Percentiles rank a stretch among this genome's conserved stretches.
These are phyloP conservation scores for Neomorphus geoffroyi DNA, from an alignment of 2,797 vertebrate species.

Conservation along the genomic window DNA sequence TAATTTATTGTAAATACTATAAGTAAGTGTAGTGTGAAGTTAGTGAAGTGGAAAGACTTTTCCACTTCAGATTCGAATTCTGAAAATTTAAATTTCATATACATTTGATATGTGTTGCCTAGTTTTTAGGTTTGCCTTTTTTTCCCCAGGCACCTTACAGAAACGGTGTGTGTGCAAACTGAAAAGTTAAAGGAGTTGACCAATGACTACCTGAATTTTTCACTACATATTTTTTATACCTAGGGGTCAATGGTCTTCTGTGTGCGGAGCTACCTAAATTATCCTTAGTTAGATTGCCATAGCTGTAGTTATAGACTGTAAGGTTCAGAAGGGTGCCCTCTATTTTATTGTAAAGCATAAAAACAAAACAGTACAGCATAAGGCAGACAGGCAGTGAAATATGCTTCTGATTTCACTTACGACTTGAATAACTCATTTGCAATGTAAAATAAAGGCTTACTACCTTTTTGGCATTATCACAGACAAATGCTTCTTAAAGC, in stretches of 20 bases:
- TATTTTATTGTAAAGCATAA: conserved; percentile 72
- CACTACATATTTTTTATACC: neutral
- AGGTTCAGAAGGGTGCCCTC: conserved; percentile 67
- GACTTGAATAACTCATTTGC: conserved; percentile 71
- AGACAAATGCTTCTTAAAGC: conserved; percentile 31
- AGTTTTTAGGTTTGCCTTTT: neutral
- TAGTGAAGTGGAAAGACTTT: neutral
- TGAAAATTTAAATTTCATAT: neutral
- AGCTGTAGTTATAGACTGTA: conserved; percentile 61
- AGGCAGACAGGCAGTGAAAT: conserved; percentile 69
- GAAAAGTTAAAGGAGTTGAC: neutral
- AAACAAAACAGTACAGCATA: conserved; percentile 65
- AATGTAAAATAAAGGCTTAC: conserved; percentile 69
- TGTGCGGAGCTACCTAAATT: conserved; percentile 60
- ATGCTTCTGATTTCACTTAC: conserved; percentile 71
- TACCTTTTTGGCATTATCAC: conserved; percentile 26
- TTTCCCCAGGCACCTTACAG: neutral
- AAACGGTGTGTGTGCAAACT: neutral
- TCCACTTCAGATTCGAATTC: neutral
- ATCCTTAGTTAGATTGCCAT: conserved; percentile 58
- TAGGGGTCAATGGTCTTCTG: neutral
- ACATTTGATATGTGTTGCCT: neutral
- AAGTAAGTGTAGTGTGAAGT: neutral
- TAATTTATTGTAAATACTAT: neutral
- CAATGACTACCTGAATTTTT: neutral